Conservation (phyloP, 2,888 invertebrate species). For the Coleophora deauratella region DNA sequence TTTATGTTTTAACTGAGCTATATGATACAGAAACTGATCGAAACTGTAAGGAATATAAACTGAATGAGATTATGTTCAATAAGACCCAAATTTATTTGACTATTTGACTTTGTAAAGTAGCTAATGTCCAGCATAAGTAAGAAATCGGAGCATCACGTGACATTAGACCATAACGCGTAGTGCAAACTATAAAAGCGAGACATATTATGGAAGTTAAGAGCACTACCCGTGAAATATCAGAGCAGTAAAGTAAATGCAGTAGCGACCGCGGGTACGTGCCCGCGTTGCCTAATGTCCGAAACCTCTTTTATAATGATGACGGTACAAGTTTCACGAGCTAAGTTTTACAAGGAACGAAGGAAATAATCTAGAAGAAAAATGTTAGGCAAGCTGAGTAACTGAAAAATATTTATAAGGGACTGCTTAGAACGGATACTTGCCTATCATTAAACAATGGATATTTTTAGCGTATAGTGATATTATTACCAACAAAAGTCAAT, state of each 20-base stretch:
- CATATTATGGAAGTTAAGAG: slow-evolving; percentile 66
- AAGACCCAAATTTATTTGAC: too few species aligned
- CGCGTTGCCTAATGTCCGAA: slow-evolving; percentile 10
- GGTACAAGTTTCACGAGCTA: neutral
- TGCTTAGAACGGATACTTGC: too few species aligned
- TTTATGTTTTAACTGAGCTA: too few species aligned
- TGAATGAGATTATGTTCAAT: too few species aligned
- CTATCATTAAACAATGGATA: slow-evolving; percentile 39
- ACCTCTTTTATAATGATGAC: slow-evolving; percentile 7
- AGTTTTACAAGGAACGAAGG: too few species aligned
- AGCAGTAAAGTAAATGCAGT: slow-evolving; percentile 72
- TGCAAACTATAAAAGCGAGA: slow-evolving; percentile 63
- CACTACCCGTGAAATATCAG: slow-evolving; percentile 72
- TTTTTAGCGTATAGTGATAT: slow-evolving; percentile 41
- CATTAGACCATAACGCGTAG: slow-evolving; percentile 64
- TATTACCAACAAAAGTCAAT: slow-evolving; percentile 68
- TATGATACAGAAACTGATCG: too few species aligned
- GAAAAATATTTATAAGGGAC: too few species aligned
- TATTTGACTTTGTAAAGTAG: too few species aligned
- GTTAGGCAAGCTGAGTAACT: too few species aligned
- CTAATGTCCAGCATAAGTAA: neutral
- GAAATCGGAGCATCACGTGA: slow-evolving; percentile 46
- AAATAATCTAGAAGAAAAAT: too few species aligned
- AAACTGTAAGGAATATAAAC: too few species aligned
- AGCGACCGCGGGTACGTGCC: slow-evolving; percentile 54